Percentiles rank a stretch among this genome's conserved stretches.
phyloP scores from a whole-genome alignment of 2,797 vertebrate species.

The Chloroceryle amazona region DNA sequence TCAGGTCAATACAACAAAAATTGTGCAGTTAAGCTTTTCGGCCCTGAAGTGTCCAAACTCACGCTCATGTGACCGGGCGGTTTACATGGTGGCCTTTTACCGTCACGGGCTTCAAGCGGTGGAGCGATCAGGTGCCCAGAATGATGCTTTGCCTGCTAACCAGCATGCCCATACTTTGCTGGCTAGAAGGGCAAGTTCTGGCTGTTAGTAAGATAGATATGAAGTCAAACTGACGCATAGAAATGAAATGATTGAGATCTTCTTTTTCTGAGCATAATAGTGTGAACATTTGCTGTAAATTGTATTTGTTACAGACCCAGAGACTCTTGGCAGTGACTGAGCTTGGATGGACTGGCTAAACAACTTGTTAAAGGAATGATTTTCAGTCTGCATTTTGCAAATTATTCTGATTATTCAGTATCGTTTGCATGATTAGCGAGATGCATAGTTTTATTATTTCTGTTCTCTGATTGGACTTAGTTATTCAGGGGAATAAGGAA shows the following conservation, averaged over 20 bases:
- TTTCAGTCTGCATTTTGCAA: slow-evolving; percentile 9
- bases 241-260: background rate
- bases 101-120: background rate
- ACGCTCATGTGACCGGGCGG: rapidly evolving
- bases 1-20: background rate
- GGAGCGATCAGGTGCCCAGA: rapidly evolving
- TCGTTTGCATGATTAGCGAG: slow-evolving; percentile 5
- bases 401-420: slow-evolving; percentile 18
- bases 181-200: background rate
- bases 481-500: background rate
- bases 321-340: slow-evolving; percentile 9
- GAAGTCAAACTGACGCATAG: background rate
- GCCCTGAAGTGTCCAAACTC: background rate
- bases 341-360: slow-evolving; percentile 24
- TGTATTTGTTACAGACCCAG: slow-evolving; percentile 16
- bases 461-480: background rate
- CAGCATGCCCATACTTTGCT: background rate
- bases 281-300: slow-evolving; percentile 30
- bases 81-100: background rate
- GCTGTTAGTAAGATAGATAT: background rate
- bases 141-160: rapidly evolving
- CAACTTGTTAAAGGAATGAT: slow-evolving; percentile 1
- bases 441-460: background rate
- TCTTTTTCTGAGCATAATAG: background rate
- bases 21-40: background rate